A percentile compares a stretch with the other conserved stretches of the same genome.
These are phyloP conservation scores for Phaedon cochleariae DNA, from an alignment of 2,888 invertebrate species.

Conservation along the genomic window DNA sequence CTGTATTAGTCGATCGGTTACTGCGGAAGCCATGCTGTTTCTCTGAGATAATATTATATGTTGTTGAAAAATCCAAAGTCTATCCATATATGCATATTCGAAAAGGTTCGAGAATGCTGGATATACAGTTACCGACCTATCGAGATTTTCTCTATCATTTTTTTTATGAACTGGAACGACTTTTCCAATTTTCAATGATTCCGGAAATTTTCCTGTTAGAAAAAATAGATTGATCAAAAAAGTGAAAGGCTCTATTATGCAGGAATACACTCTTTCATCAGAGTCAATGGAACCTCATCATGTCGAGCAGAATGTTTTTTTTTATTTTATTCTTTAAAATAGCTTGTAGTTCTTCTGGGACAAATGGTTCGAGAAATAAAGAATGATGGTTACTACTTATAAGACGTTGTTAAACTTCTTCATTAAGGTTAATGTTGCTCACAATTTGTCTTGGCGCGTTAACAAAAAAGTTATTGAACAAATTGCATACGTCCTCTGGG, in stretches of 20 bases:
- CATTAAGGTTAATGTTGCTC: too few relatives aligned
- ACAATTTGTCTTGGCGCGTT: neutral
- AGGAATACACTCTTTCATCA: neutral
- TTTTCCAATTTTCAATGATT: constrained; percentile 1
- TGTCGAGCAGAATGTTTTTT: neutral
- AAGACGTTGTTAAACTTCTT: neutral
- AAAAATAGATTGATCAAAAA: neutral
- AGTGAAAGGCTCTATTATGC: neutral
- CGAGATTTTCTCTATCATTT: neutral
- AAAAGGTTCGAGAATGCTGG: neutral
- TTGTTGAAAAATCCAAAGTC: neutral
- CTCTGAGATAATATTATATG: neutral
- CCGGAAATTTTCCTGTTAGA: neutral
- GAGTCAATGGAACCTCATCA: neutral
- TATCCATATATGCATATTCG: constrained; percentile 1
- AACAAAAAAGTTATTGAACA: neutral
- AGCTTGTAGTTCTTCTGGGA: neutral
- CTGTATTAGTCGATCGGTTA: neutral
- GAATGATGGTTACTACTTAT: neutral
- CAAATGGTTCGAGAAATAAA: neutral
- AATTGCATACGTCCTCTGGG: neutral
- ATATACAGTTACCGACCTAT: too few relatives aligned
- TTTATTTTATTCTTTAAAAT: neutral
- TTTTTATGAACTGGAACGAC: neutral
- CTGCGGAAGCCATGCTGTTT: neutral